Base-by-base conservation (phyloP, 2,113 vertebrate species). In the Corapipo altera region DNA sequence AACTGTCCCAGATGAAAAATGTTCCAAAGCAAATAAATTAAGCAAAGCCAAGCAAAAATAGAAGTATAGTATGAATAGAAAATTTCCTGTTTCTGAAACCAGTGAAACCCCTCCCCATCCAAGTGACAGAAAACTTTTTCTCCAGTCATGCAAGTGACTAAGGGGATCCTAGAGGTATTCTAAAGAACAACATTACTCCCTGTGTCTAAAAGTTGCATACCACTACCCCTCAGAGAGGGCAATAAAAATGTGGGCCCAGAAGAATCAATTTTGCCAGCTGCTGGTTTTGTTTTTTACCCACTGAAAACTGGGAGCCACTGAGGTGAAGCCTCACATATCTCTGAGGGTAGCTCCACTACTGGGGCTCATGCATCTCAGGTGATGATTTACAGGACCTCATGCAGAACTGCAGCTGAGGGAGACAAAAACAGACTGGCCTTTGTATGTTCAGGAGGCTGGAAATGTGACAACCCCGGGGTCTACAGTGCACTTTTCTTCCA, bases 11-110 rank as follows among this genome's bases (percentile, higher is more conserved):
- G 77, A 15, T 87, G 61, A 81, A 95, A 96, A 91, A 80, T 77
- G 61, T 91, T 96, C 76, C 77, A 92, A 86, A 92, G 59, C 30
- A 96, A 97, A 86, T 76, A 95, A 77, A 93, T 71, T 39, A 85
- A 95, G 81, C 11, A 91, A 95, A 87, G 16, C 13, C 44, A 81
- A 91, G 73, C 37, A 91, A 59, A 81, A 92, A 71, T 65, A 62
- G 43, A 78, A 84, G 32, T 69, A 54, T 69, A 82, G 44, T 2
- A 8, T 92, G 39, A 93, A 81, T 0, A 4, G 76, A 93, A 92
- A 84, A 43, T 41, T 66, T 92, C 93, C 86, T 76, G 12, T 61
- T 92, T 77, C 86, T 87, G 76, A 67, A 91, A 48, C 27, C 8
- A 67, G 7, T 10, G 32, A 77, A 70, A 62, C 18, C 15, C 33